Conservation (phyloP, 2,797 vertebrate species). For the Menidia menidia region DNA sequence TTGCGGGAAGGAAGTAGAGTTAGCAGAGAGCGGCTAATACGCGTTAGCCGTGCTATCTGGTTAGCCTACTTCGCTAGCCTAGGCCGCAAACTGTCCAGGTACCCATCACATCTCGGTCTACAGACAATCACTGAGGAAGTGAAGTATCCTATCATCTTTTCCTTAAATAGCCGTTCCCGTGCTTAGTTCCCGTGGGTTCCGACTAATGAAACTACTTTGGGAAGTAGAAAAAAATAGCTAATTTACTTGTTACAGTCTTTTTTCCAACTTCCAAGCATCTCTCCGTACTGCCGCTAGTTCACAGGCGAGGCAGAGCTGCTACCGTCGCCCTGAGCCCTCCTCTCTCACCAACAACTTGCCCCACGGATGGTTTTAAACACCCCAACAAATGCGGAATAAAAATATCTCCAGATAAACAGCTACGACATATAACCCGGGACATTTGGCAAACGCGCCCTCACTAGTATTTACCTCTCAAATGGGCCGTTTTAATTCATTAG, state of each 20-base stretch:
- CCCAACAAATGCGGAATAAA: constrained; percentile 66
- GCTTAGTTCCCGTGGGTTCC: constrained; percentile 28
- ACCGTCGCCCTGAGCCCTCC: constrained; percentile 75
- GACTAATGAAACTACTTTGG: constrained; percentile 75
- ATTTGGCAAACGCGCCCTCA: constrained; percentile 36
- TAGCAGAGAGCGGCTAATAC: constrained; percentile 60
- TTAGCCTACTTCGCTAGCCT: constrained; percentile 83
- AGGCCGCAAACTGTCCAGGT: constrained; percentile 90
- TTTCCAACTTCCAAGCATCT: constrained; percentile 82
- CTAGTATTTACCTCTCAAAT: constrained; percentile 83
- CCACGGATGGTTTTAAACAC: constrained; percentile 70
- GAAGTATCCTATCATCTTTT: constrained; percentile 48
- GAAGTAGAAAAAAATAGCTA: constrained; percentile 59
- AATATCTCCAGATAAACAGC: constrained; percentile 51
- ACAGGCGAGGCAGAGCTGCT: constrained; percentile 69
- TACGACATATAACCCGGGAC: constrained; percentile 28
- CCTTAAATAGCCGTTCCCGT: constrained; percentile 29
- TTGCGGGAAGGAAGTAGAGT: constrained; percentile 74
- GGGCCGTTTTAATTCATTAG: constrained; percentile 87
- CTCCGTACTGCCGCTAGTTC: constrained; percentile 74
- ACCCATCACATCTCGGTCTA: constrained; percentile 78
- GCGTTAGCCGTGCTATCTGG: constrained; percentile 61
- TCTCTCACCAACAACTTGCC: constrained; percentile 77
- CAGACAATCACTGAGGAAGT: constrained; percentile 68
- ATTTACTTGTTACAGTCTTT: constrained; percentile 82